Percentiles rank a stretch among this genome's conserved stretches.
phyloP scores from a whole-genome alignment of 2,113 vertebrate species.

The Hiodon alosoides region DNA sequence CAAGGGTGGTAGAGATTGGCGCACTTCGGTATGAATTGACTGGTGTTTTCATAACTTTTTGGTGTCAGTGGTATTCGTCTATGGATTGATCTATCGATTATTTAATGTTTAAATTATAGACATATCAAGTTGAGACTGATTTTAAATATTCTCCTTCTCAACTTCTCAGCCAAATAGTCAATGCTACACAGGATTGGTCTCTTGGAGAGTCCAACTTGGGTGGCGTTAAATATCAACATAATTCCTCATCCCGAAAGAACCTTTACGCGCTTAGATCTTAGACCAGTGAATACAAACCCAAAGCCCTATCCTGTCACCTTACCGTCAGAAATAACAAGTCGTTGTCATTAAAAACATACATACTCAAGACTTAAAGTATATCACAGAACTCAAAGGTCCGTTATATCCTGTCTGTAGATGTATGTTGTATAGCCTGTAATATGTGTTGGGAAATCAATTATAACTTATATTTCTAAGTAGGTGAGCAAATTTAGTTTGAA shows the following conservation, averaged over 20 bases:
- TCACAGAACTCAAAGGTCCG: too few relatives aligned
- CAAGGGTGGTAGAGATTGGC: too few relatives aligned
- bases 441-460: too few relatives aligned
- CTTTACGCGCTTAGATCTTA: constrained; percentile 10
- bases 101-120: too few relatives aligned
- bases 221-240: constrained; percentile 4
- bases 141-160: not conserved
- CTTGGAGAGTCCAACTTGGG: not conserved
- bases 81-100: too few relatives aligned
- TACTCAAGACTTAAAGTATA: not conserved
- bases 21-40: too few relatives aligned
- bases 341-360: constrained; percentile 38
- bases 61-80: too few relatives aligned
- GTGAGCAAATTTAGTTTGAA: too few relatives aligned
- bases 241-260: constrained; percentile 1
- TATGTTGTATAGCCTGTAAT: too few relatives aligned
- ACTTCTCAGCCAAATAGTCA: not conserved
- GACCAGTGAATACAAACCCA: constrained; percentile 37
- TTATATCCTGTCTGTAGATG: too few relatives aligned
- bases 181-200: not conserved
- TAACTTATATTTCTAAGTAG: too few relatives aligned
- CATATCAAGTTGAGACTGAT: not conserved
- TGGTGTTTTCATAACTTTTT: too few relatives aligned
- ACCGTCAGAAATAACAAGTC: constrained; percentile 24
- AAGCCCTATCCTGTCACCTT: not conserved